Evolutionary conservation across 30 jellyfish, hydroid and myxozoan genomes (phyloP), one percentile per base, ranked within the genome.

Genomic region (Hydractinia symbiolongicarpus): DNA sequence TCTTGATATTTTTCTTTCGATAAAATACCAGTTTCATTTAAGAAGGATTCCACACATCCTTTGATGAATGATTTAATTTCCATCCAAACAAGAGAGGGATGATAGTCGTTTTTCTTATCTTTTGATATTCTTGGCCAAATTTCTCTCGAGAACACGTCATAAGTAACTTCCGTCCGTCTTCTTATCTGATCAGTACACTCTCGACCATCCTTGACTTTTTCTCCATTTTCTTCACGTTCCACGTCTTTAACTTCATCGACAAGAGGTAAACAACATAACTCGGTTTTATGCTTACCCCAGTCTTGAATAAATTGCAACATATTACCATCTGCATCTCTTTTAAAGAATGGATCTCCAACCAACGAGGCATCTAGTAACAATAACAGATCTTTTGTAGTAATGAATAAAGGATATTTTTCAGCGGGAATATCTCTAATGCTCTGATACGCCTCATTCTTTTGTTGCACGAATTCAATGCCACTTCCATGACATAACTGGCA

Each of bases 81-180:
- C 57, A 88, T 85, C 97, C 97, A 90, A 7, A 90, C 91, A 54
- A 90, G 94, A 5, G 93, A 75, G 7, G 97, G 97, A 54, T 84
- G 95, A 8, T 66, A 66, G 15, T 70, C 67, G 21, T 71, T 60
- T 55, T 89, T 89, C 50, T 57, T 52, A 20, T 53, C 51, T 73
- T 71, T 81, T n/a, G 77, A 85, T 40, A 90, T 61, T 79, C 9
- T 58, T 5, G 94, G 94, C 97, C 97, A 90, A 4, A 85, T 72
- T 66, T 85, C 88, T 21, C 73, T 78, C 19, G 52, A 90, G 70
- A 90, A 90, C 8, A 85, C 82, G 7, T 85, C 78, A 71, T 85
- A 90, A 14, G 97, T 81, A 5, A 90, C 95, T 68, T 86, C 95
- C 9, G 40, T 51, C 16, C 74, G 19, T 54, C 55, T 51, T 11